These are phyloP conservation scores for Porites lutea DNA, from an alignment of 64 coral and sea anemone genomes.

Conservation along the genomic window DNA sequence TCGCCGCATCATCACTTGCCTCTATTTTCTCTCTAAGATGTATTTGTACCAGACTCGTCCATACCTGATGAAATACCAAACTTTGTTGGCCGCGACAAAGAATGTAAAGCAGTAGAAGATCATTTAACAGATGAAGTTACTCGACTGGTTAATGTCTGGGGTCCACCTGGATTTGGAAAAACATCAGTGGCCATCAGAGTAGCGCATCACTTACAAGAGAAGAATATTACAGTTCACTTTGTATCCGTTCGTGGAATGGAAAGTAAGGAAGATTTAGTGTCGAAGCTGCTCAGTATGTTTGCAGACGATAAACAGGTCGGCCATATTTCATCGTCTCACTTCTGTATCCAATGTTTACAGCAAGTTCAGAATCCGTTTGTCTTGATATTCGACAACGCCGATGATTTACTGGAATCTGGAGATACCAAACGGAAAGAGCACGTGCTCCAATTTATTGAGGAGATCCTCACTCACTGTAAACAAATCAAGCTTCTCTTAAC, in stretches of 20 bases:
- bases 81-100: neutral
- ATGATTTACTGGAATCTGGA: neutral
- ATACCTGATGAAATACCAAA: no score
- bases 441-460: neutral
- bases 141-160: neutral
- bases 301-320: neutral
- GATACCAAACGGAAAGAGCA: neutral
- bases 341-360: neutral
- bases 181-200: neutral
- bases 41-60: neutral
- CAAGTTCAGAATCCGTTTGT: no score
- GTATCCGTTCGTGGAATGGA: neutral
- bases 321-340: neutral
- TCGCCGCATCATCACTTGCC: no score
- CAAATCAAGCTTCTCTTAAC: neutral
- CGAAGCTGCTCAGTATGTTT: neutral
- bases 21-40: no score
- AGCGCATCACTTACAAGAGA: neutral
- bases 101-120: neutral
- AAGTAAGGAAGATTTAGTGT: neutral
- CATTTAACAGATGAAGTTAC: neutral
- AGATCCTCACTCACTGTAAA: neutral
- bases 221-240: neutral
- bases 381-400: neutral
- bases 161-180: constrained; percentile 21